Conservation (phyloP, 2,113 vertebrate species). For the Odontesthes bonariensis region DNA sequence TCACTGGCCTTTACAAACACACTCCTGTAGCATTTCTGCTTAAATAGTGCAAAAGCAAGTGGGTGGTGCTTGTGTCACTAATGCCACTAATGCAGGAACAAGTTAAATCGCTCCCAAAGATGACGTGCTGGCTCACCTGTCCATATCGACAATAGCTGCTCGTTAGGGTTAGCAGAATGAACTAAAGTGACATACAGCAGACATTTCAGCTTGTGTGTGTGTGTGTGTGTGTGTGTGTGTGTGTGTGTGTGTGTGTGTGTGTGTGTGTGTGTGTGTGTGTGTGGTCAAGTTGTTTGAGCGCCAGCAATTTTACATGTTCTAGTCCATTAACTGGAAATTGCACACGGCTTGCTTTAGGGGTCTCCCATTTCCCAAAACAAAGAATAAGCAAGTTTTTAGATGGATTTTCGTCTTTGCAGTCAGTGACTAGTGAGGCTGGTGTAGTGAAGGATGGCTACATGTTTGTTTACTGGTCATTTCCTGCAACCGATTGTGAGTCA, state of each 20-base stretch:
- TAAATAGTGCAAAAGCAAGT: slow-evolving; percentile 22
- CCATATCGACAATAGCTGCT: neutral
- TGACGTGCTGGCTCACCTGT: neutral
- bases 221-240: too few relatives aligned
- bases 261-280: too few relatives aligned
- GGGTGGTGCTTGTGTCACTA: neutral
- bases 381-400: slow-evolving; percentile 45
- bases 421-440: slow-evolving; percentile 6
- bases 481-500: neutral
- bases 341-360: slow-evolving; percentile 15
- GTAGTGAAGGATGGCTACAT: neutral
- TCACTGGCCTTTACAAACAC: slow-evolving; percentile 19
- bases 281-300: slow-evolving; percentile 20
- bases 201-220: neutral
- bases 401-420: slow-evolving; percentile 26
- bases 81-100: neutral
- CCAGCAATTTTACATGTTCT: slow-evolving; percentile 55
- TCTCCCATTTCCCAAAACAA: slow-evolving; percentile 33
- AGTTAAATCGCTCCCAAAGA: neutral
- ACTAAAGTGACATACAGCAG: neutral
- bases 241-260: too few relatives aligned
- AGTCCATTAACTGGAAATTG: slow-evolving; percentile 64
- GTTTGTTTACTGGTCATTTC: slow-evolving; percentile 11
- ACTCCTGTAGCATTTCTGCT: slow-evolving; percentile 13
- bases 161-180: neutral